Base-by-base conservation (phyloP, 2,888 invertebrate species). In the Phlogophora meticulosa region DNA sequence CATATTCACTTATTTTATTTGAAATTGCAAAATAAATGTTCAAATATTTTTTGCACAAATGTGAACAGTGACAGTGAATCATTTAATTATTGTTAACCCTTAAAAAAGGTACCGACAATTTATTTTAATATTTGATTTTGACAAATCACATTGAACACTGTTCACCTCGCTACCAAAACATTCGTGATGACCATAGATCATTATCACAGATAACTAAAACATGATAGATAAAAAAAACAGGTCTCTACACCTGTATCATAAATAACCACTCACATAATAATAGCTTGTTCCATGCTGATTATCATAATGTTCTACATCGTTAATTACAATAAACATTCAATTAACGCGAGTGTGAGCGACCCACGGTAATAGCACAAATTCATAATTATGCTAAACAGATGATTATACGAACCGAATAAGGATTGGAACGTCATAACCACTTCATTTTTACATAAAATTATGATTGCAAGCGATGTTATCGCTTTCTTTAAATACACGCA, bases 291-390 rank as follows among this genome's bases (percentile, higher is more conserved):
- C 28, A 60, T 59, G 42, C 57, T 57, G 43, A 73, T 76, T 65
- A 78, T 17, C 61, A 60, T 70, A 78, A 51, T 49, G 17, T 61
- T 70, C 28, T 48, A 57, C 43, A 55, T 70, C 60, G 40, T 65
- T 78, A 61, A 78, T 74, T 74, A 78, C 42, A 75, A 66, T 66
- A 71, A 71, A 75, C 32, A 59, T 40, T 60, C 48, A 76, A 77
- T 72, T 72, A 68, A 66, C 15, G 15, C n/a, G 42, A 38, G 62
- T 42, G 36, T 53, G 40, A 24, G 24, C 45, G 65, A 55, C 10
- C 2, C 17, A 13, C 7, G 67, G 17, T 38, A 15, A 36, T 40
- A 43, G 38, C 43, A 55, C 17, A 55, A 55, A 62, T 57, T 42
- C 22, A 49, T 58, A 62, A 55, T 59, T 68, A 76, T 76, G 67